Percentiles rank a stretch among this genome's conserved stretches.
Conservation (phyloP, 2,888 invertebrate species). For the Drosophila diplacantha region DNA sequence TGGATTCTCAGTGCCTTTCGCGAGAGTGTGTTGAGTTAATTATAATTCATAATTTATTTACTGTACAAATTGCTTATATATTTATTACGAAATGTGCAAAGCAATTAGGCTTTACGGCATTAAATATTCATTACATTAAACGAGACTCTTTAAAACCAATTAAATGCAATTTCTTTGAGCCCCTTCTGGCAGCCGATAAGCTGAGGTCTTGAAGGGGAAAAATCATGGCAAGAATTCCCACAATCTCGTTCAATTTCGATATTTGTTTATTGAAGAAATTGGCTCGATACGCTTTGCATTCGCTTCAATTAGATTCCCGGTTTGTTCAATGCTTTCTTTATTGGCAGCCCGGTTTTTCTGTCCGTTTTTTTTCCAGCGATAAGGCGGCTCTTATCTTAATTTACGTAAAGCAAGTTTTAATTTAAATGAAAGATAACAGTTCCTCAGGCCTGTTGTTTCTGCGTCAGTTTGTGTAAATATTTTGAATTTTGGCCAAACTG, state of each 20-base stretch:
- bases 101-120: slow-evolving; percentile 30
- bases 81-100: slow-evolving; percentile 45
- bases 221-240: slow-evolving; percentile 3
- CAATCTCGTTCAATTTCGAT: slow-evolving; percentile 6
- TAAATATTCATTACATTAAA: slow-evolving; percentile 26
- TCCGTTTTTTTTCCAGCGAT: slow-evolving; percentile 24
- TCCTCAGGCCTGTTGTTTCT: slow-evolving; percentile 22
- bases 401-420: slow-evolving; percentile 47
- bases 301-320: slow-evolving; percentile 30
- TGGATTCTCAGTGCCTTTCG: slow-evolving; percentile 30
- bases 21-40: slow-evolving; percentile 31
- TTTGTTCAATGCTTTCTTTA: slow-evolving; percentile 17
- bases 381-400: slow-evolving; percentile 49
- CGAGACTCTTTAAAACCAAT: slow-evolving; percentile 32
- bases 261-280: slow-evolving; percentile 15
- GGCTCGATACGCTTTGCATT: slow-evolving; percentile 30
- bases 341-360: slow-evolving; percentile 5
- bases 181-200: not conserved
- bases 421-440: slow-evolving; percentile 48
- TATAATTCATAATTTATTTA: slow-evolving; percentile 49
- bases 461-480: slow-evolving; percentile 45
- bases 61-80: slow-evolving; percentile 43
- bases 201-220: not conserved
- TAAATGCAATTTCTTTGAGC: slow-evolving; percentile 30
- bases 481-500: slow-evolving; percentile 39